Conservation (phyloP, 2,888 invertebrate genomes). For the Mongoloraphidia duomilia region DNA sequence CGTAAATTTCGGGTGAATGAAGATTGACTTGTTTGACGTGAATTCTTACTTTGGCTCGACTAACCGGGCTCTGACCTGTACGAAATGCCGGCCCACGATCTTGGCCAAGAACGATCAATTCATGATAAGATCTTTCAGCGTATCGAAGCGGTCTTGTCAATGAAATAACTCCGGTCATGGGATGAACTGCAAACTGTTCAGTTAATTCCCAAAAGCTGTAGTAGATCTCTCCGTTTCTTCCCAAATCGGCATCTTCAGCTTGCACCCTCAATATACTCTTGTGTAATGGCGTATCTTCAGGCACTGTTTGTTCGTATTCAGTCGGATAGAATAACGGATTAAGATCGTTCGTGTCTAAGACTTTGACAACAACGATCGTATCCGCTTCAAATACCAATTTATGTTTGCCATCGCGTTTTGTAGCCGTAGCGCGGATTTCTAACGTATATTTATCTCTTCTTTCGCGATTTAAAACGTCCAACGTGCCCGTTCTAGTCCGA, state of each 20-base stretch:
- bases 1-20: slow-evolving; percentile 69
- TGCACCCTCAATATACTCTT: slow-evolving; percentile 53
- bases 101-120: slow-evolving; percentile 66
- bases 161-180: slow-evolving; percentile 77
- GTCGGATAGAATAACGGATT: slow-evolving; percentile 86
- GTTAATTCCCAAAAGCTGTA: slow-evolving; percentile 76
- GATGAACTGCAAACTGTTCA: slow-evolving; percentile 83
- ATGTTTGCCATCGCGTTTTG: slow-evolving; percentile 39
- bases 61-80: slow-evolving; percentile 36
- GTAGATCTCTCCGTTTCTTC: slow-evolving; percentile 92
- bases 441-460: slow-evolving; percentile 70
- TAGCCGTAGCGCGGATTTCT: slow-evolving; percentile 57
- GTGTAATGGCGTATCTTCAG: slow-evolving; percentile 78
- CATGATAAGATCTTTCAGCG: slow-evolving; percentile 52
- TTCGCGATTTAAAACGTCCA: slow-evolving; percentile 86
- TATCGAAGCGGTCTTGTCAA: slow-evolving; percentile 65
- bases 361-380: slow-evolving; percentile 51
- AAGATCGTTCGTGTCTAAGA: slow-evolving; percentile 80
- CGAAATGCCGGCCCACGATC: slow-evolving; percentile 62
- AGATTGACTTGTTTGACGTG: slow-evolving; percentile 72
- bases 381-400: slow-evolving; percentile 53
- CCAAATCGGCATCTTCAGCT: slow-evolving; percentile 93
- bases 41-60: slow-evolving; percentile 62
- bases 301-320: slow-evolving; percentile 72
- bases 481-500: slow-evolving; percentile 73